Conservation (phyloP, 2,113 vertebrate species). For the Deroptyus accipitrinus region DNA sequence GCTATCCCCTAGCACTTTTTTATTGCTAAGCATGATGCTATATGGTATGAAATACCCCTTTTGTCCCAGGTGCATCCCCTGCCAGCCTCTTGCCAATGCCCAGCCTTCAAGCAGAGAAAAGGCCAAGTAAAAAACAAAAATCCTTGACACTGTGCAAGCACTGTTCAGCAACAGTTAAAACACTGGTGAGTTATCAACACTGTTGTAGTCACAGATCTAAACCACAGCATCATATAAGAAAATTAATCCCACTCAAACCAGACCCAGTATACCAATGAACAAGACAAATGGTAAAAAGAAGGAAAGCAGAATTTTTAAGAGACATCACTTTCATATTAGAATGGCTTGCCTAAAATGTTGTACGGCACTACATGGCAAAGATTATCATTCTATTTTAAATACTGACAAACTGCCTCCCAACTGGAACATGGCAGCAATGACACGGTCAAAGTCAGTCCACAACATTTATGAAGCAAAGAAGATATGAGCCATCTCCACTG, state of each 20-base stretch:
- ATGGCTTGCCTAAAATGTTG: not conserved
- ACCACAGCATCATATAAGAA: too few relatives aligned
- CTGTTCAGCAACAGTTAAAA: not conserved
- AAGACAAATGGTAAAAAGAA: not conserved
- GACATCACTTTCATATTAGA: not conserved
- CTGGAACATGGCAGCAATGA: not conserved
- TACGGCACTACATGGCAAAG: not conserved
- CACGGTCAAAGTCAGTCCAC: not conserved
- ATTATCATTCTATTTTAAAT: not conserved
- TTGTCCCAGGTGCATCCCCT: not conserved
- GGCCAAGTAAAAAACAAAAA: not conserved
- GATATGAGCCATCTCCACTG: not conserved
- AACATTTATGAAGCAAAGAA: not conserved
- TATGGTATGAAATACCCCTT: not conserved
- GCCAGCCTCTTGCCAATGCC: not conserved
- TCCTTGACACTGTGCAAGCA: not conserved
- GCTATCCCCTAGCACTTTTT: not conserved
- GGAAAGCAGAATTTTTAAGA: not conserved
- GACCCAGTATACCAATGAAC: not conserved
- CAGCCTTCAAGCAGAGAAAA: not conserved
- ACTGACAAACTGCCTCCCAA: not conserved
- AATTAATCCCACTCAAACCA: not conserved
- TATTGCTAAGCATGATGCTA: not conserved
- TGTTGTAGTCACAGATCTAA: not conserved
- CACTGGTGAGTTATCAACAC: not conserved